phyloP scores from a whole-genome alignment of 2,113 vertebrate species.

The Chloropsis hardwickii region DNA sequence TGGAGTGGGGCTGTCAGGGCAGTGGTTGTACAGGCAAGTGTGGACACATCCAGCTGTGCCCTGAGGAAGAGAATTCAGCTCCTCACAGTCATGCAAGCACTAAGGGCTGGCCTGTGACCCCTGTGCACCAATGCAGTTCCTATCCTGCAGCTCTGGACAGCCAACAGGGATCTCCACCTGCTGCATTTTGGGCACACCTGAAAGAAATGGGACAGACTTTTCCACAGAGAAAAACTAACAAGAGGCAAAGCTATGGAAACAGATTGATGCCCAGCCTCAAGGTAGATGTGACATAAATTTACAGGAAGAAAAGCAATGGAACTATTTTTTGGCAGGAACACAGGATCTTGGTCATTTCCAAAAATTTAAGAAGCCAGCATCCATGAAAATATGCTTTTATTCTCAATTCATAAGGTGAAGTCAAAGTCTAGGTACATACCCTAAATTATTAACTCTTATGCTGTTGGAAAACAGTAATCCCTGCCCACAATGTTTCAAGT shows the following conservation, averaged over 20 bases:
- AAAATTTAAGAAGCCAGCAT: background rate
- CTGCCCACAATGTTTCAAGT: background rate
- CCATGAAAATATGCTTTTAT: background rate
- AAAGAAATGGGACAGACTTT: background rate
- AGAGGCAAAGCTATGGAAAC: background rate
- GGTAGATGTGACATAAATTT: background rate
- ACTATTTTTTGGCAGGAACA: background rate
- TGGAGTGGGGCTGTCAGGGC: background rate
- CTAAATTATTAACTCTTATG: background rate
- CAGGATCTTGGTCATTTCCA: background rate
- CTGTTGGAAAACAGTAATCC: background rate
- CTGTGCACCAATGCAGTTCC: background rate
- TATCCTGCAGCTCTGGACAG: background rate
- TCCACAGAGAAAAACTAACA: background rate
- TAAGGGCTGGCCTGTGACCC: background rate
- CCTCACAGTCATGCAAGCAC: accelerated
- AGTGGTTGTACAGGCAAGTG: background rate
- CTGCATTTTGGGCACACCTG: background rate
- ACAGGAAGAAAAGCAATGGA: background rate
- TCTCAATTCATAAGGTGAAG: background rate
- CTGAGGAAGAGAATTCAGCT: background rate
- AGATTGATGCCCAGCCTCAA: background rate
- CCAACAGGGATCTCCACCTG: background rate
- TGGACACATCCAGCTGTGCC: background rate
- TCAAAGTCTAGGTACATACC: background rate